Base-by-base conservation (phyloP, 2,113 vertebrate genomes). In the Sylvia atricapilla region DNA sequence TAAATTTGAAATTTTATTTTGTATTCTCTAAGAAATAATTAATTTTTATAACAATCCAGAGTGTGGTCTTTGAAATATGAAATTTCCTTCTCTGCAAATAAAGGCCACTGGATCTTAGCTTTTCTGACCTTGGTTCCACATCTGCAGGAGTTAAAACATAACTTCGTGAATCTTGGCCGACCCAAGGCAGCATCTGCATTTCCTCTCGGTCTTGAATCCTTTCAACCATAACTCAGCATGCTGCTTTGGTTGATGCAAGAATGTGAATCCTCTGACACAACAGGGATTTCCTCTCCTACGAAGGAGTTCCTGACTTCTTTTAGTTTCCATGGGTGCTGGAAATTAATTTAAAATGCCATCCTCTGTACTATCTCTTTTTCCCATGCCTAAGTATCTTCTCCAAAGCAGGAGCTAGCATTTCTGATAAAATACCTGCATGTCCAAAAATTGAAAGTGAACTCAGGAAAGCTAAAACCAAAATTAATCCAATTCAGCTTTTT, bases 151-250 rank as follows among this genome's bases (percentile, higher is more conserved):
- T 1, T 64, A 33, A 55, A 79, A 30, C 3, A 21, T 15, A 62
- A 46, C 15, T 63, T 78, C 10, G 67, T 16, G 16, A 74, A 63
- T 13, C 28, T 53, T 43, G 9, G 33, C 13, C 33, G 81, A 67
- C 3, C 10, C 25, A 77, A 53, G 33, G 3, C 43, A 81, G 8
- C 5, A 53, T 9, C 43, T 59, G 37, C 13, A 31, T 67, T 58
- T 27, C 17, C 15, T 55, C 39, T 64, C 86, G 19, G 12, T 35
- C 47, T 78, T 58, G 30, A 89, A 53, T 60, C 10, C 33, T 81
- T 30, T 20, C 1, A 3, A 12, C 18, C 9, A 7, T 23, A 70
- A 30, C 19, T 7, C 25, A 58, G 0, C 1, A 2, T 13, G 10
- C 13, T 70, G 20, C 12, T 81, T 44, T 67, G 30, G 68, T 58